Conservation (phyloP, 53 echinoderm and acorn worm species). For the Antedon mediterranea region DNA sequence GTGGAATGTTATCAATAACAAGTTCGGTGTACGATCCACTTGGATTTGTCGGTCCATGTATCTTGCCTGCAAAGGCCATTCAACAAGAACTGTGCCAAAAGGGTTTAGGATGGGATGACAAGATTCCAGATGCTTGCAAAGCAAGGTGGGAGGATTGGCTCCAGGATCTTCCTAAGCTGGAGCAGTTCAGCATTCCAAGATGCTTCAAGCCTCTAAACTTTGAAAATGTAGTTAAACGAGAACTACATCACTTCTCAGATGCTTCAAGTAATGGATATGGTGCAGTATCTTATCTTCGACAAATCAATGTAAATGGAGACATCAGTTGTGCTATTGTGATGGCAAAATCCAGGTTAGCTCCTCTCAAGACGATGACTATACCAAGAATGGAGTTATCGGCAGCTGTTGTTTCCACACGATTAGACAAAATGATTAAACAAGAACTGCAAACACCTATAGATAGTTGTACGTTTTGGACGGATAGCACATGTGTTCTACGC, state of each 20-base stretch:
- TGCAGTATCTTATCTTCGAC: slow-evolving; percentile 16
- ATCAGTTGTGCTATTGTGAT: slow-evolving; percentile 11
- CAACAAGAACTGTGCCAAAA: slow-evolving; percentile 19
- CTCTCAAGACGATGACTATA: slow-evolving; percentile 29
- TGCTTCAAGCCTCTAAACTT: slow-evolving; percentile 11
- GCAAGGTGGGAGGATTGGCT: slow-evolving; percentile 14
- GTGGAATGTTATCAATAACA: too few relatives aligned
- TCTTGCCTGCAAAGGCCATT: too few relatives aligned
- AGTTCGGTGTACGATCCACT: too few relatives aligned
- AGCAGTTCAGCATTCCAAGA: slow-evolving; percentile 12
- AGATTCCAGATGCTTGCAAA: neutral
- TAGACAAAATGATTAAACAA: too few relatives aligned
- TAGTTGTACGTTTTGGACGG: slow-evolving; percentile 13
- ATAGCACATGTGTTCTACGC: slow-evolving; percentile 26
- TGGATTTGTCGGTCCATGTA: too few relatives aligned
- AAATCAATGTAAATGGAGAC: slow-evolving; percentile 5
- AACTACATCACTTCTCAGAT: slow-evolving; percentile 30
- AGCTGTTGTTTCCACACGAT: slow-evolving; percentile 2
- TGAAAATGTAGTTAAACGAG: neutral
- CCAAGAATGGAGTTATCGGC: slow-evolving; percentile 28
- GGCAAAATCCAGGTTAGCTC: slow-evolving; percentile 30
- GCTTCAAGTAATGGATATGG: slow-evolving; percentile 31
- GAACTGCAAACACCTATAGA: too few relatives aligned
- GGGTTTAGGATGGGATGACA: slow-evolving; percentile 16
- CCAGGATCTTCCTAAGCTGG: slow-evolving; percentile 11